Percentiles rank a stretch among this genome's conserved stretches.
Evolutionary conservation across 2,113 vertebrate species (phyloP).

Genomic region (Tupaia chinensis): DNA sequence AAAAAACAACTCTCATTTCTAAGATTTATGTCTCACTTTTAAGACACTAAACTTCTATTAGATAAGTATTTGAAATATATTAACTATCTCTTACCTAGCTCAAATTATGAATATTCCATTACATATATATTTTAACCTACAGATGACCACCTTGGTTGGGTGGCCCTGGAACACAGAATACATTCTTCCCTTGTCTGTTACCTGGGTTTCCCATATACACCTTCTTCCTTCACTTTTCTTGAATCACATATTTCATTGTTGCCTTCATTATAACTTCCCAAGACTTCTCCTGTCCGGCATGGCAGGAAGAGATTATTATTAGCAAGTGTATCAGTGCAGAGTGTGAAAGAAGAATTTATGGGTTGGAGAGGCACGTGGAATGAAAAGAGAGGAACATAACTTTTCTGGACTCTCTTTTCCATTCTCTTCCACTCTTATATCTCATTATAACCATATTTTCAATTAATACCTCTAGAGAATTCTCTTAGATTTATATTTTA

Average conservation of each 20-base stretch:
- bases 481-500: slow-evolving; percentile 5
- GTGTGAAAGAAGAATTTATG: background rate
- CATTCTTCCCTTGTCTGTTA: background rate
- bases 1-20: background rate
- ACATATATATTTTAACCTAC: background rate
- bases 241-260: slow-evolving; percentile 14
- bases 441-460: background rate
- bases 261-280: background rate
- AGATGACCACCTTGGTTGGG: background rate
- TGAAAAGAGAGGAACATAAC: background rate
- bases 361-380: background rate
- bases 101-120: background rate
- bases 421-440: background rate
- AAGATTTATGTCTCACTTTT: background rate
- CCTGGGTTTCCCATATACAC: background rate
- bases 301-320: background rate
- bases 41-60: background rate
- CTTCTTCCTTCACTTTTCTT: background rate
- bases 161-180: background rate
- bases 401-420: background rate
- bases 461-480: background rate
- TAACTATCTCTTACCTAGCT: background rate
- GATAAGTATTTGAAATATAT: slow-evolving; percentile 44
- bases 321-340: background rate
- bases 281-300: background rate